Conservation (phyloP, 2,797 vertebrate genomes). For the Notolepis coatsorum region DNA sequence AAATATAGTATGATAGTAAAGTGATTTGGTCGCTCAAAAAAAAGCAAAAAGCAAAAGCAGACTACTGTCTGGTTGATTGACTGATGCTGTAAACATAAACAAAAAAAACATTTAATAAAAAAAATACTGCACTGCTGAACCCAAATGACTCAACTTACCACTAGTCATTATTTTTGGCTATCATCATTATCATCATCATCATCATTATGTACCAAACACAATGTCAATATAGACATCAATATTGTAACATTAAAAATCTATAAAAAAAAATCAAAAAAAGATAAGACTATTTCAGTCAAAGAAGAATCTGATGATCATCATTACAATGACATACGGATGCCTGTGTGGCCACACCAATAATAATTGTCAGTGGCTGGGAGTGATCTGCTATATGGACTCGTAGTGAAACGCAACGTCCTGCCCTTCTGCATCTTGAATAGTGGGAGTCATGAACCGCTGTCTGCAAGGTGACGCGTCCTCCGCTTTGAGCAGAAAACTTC, state of each 20-base stretch:
- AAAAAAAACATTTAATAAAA: background rate
- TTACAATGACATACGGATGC: conserved; percentile 73
- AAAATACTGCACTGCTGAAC: background rate
- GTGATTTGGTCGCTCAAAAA: background rate
- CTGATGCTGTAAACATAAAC: no score
- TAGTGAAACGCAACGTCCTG: conserved; percentile 76
- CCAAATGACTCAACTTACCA: background rate
- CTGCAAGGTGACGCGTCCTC: conserved; percentile 80
- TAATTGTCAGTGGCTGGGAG: conserved; percentile 66
- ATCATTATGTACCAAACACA: background rate
- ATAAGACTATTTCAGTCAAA: background rate
- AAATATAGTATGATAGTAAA: no score
- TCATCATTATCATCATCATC: background rate
- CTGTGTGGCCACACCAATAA: conserved; percentile 69
- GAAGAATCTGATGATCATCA: conserved; percentile 49
- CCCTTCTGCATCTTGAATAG: conserved; percentile 75
- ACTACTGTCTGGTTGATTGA: background rate
- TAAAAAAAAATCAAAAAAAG: background rate
- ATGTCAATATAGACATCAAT: background rate
- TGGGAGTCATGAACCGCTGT: conserved; percentile 81
- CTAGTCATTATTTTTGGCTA: conserved; percentile 2
- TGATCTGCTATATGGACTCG: conserved; percentile 68
- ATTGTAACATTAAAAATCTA: background rate
- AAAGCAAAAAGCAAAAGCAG: background rate
- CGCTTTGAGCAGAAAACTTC: conserved; percentile 70